Evolutionary conservation across 2,113 vertebrate species (phyloP), one percentile per base, ranked within the genome.

Genomic region (Zapus hudsonius): DNA sequence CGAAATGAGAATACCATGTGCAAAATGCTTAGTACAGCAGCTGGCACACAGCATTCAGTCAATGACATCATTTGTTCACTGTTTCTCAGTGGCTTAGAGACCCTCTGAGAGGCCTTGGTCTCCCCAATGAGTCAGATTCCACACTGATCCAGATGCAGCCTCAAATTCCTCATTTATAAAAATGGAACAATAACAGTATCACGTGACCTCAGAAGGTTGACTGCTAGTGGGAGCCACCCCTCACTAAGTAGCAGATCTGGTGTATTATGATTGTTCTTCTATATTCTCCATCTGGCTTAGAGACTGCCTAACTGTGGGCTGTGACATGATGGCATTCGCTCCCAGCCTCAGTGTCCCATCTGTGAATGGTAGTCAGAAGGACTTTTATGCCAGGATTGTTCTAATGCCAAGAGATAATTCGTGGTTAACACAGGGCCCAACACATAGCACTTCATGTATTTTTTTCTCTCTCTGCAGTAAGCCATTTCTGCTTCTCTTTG

Each of bases 261-360:
- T 94, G 81, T 92, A 87, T 95, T 92, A 40, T 85, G 89, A 90
- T 93, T 94, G 91, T 93, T 93, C 6, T 91, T 93, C 90, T 95
- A 0, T 94, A 75, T 92, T 96, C 96, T 96, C 96, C 96, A 96
- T 97, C 96, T 97, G 96, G 95, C 89, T 89, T 89, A 89, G 91
- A 96, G 75, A 86, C 84, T 96, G 96, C 74, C 78, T 96, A 1
- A 78, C 93, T 92, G 95, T 97, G 94, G 89, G 95, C 84, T 96
- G 96, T 94, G 91, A 87, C 89, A 74, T 95, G 93, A 96, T 96
- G 96, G 93, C 33, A 12, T 95, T 94, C n/a, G 64, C 79, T 94
- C 92, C 84, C 87, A 96, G 87, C 96, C 95, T 96, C 95, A 97
- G 63, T 96, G 95, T 95, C 91, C 96, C 96, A 96, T 96, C 95